phyloP scores from a whole-genome alignment of 2,888 invertebrate genomes.

The Ormyrus pomaceus region DNA sequence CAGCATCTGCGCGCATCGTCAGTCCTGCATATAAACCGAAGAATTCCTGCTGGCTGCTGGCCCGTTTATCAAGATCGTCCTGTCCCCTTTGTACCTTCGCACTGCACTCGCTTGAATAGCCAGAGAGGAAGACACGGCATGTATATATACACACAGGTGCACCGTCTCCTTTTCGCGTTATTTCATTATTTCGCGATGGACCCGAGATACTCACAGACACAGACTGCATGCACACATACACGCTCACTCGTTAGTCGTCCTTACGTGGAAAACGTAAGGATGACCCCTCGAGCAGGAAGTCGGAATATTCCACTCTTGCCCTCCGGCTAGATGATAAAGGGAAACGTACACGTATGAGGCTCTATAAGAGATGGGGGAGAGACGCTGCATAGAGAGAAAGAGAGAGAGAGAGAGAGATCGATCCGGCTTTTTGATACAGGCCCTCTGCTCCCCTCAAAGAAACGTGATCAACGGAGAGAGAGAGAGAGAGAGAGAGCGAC shows the following conservation, averaged over 20 bases:
- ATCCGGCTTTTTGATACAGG: slow-evolving; percentile 19
- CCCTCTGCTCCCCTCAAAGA: not conserved
- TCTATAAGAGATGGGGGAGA: slow-evolving; percentile 30
- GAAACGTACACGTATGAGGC: not conserved
- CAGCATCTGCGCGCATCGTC: not conserved
- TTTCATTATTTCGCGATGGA: slow-evolving; percentile 70
- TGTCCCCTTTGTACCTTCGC: slow-evolving; percentile 49
- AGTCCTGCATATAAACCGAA: slow-evolving; percentile 11
- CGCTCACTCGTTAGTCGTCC: not conserved
- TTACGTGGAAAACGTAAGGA: slow-evolving; percentile 2
- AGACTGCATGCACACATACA: not conserved
- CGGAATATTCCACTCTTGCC: slow-evolving; percentile 22
- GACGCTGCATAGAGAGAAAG: not conserved
- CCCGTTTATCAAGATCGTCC: slow-evolving; percentile 50
- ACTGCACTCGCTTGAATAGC: slow-evolving; percentile 41
- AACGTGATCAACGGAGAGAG: slow-evolving; percentile 30
- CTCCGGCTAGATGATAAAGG: slow-evolving; percentile 23
- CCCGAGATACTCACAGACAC: slow-evolving; percentile 58
- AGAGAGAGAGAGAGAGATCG: slow-evolving; percentile 13
- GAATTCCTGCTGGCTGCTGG: slow-evolving; percentile 21
- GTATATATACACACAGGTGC: not conserved
- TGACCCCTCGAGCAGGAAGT: slow-evolving; percentile 45
- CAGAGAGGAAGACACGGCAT: slow-evolving; percentile 5
- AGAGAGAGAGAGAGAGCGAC: not conserved
- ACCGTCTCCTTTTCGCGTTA: slow-evolving; percentile 63